A percentile compares a stretch with the other conserved stretches of the same genome.
Conservation (phyloP, 2,113 vertebrate species). For the Prochilodus magdalenae region DNA sequence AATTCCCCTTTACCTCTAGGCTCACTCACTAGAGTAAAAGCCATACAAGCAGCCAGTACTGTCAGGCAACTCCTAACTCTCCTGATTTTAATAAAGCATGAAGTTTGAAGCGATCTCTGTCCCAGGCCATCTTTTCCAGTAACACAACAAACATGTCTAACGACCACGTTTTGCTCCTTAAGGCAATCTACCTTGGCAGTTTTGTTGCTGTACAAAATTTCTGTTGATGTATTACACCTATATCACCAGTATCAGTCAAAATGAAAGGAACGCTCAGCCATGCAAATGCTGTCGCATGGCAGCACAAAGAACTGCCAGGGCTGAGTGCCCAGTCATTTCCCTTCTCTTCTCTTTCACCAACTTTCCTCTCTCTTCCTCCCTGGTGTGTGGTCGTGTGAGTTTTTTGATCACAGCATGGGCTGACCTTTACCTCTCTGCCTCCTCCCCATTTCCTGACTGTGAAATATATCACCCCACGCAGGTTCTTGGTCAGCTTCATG, state of each 20-base stretch:
- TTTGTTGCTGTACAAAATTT: not conserved
- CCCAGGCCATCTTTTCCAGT: not conserved
- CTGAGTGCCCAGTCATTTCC: constrained; percentile 58
- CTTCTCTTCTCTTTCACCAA: constrained; percentile 15
- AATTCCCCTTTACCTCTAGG: not conserved
- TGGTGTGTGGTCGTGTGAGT: constrained; percentile 56
- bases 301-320: constrained; percentile 54
- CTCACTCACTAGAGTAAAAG: not conserved
- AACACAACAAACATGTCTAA: constrained; percentile 10
- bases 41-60: not conserved
- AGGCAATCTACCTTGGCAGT: constrained; percentile 50
- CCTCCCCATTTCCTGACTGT: constrained; percentile 20
- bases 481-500: constrained; percentile 99
- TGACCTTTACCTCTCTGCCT: constrained; percentile 39
- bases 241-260: not conserved
- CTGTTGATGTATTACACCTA: not conserved
- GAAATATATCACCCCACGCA: constrained; percentile 61
- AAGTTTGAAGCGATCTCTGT: not conserved
- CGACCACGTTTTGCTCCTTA: constrained; percentile 8
- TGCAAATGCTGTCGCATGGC: not conserved
- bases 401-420: constrained; percentile 69
- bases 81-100: constrained; percentile 39
- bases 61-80: constrained; percentile 14
- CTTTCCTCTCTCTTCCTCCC: constrained; percentile 32
- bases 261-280: not conserved